Base-by-base conservation (phyloP, 2,797 vertebrate species). In the Urocyon cinereoargenteus region DNA sequence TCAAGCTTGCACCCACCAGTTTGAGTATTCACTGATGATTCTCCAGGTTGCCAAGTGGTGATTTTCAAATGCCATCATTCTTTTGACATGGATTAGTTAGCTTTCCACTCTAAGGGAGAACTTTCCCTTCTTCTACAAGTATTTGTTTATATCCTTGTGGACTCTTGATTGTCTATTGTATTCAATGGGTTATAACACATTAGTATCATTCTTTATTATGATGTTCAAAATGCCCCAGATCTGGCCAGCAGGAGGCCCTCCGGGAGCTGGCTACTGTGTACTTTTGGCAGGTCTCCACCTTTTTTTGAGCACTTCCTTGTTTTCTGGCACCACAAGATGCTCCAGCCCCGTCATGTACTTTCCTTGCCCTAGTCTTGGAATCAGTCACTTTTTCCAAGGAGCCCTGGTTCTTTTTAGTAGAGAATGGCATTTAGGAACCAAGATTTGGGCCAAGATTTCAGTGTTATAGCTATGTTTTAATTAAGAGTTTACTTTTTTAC, bases 131-230 rank as follows among this genome's bases (percentile, higher is more conserved):
- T 78, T 75, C 51, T 82, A 70, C 40, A 73, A 73, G 73, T 93
- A 91, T 92, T 89, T 95, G 59, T 94, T 84, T 93, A 77, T 91
- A 91, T 70, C 68, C 40, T 86, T 24, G 61, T 64, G 87, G 68
- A 97, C 51, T 87, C 78, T 45, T 66, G 28, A 61, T 93, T 94
- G 82, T 79, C 79, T 93, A 2, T 85, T 85, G 75, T 87, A 96
- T 70, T 96, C n/a, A 36, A n/a, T 91, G 90, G 11, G 72, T 91
- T 86, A 59, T 92, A 94, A 95, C 53, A 57, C 55, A 96, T 82
- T 91, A 91, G 91, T 73, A 72, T 87, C 82, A 94, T 83, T 94
- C 68, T 86, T 93, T 94, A 93, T 94, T 93, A 94, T 59, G 70
- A 85, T 94, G 22, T 88, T 73, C 61, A 88, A 70, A 91, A 86